Conservation (phyloP, 2,797 vertebrate genomes). For the Gambusia yucatana region DNA sequence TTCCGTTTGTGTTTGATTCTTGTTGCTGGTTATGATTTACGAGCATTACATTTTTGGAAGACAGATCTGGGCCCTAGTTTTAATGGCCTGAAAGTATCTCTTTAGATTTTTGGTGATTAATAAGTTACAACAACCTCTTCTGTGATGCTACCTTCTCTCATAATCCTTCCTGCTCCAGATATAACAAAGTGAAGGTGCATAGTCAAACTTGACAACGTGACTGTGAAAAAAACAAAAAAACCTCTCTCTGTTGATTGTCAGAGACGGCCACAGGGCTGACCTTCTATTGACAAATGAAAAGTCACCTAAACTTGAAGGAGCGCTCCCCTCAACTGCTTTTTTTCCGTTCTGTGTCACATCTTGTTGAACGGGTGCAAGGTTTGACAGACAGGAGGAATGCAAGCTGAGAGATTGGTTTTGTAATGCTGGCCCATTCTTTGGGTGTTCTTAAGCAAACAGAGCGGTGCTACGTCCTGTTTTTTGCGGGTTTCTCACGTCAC, state of each 20-base stretch:
- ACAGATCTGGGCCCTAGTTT: not conserved
- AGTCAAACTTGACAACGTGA: not conserved
- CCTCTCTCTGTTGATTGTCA: constrained; percentile 15
- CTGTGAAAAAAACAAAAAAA: not conserved
- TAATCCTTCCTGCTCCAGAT: not conserved
- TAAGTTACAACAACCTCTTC: not conserved
- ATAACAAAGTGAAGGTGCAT: not conserved
- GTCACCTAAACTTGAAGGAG: constrained; percentile 37
- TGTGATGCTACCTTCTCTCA: not conserved
- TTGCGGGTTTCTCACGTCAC: constrained; percentile 77
- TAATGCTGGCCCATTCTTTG: constrained; percentile 69
- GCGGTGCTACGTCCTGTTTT: constrained; percentile 76
- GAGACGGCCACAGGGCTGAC: constrained; percentile 20
- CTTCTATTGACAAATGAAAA: constrained; percentile 51
- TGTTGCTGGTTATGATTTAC: not conserved
- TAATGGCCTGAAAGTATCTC: not conserved
- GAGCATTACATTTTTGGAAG: not conserved
- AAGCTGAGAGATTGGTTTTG: constrained; percentile 70
- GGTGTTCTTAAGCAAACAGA: constrained; percentile 77
- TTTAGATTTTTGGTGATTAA: not conserved
- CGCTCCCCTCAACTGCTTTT: constrained; percentile 45
- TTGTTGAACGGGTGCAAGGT: constrained; percentile 63
- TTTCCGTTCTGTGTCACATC: constrained; percentile 58
- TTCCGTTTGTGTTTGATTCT: not conserved
- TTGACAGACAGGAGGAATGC: constrained; percentile 77